phyloP scores from a whole-genome alignment of 2,888 invertebrate species.

The Ctenicera cuprea region DNA sequence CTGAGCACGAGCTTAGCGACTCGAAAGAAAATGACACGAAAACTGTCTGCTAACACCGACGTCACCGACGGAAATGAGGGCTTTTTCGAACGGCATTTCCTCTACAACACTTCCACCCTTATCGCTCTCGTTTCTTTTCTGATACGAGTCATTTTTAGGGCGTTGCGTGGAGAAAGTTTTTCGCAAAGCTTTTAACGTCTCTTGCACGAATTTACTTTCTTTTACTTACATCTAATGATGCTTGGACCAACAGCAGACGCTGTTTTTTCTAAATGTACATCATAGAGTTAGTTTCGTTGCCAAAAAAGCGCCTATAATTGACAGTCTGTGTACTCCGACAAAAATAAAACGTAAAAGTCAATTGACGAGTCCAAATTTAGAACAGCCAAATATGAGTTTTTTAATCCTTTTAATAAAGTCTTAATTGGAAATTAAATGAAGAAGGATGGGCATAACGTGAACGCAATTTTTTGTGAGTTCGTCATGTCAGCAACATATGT shows the following conservation, averaged over 20 bases:
- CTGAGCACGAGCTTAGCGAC: slow-evolving; percentile 49
- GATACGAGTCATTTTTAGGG: not conserved
- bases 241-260: slow-evolving; percentile 28
- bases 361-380: not conserved
- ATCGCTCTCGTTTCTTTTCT: slow-evolving; percentile 4
- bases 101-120: slow-evolving; percentile 32
- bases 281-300: slow-evolving; percentile 10
- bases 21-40: slow-evolving; percentile 51
- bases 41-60: slow-evolving; percentile 52
- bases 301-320: slow-evolving; percentile 22
- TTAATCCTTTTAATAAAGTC: not conserved
- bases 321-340: not conserved
- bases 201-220: slow-evolving; percentile 39
- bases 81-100: slow-evolving; percentile 18
- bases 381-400: not conserved
- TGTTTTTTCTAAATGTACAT: slow-evolving; percentile 22
- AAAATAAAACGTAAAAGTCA: not conserved
- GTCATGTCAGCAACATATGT: slow-evolving; percentile 15
- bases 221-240: slow-evolving; percentile 44
- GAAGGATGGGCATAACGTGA: not conserved
- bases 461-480: not conserved
- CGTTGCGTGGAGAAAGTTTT: slow-evolving; percentile 6
- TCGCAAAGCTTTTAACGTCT: slow-evolving; percentile 40
- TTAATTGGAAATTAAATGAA: slow-evolving; percentile 16
- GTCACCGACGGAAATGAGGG: slow-evolving; percentile 50